Percentiles rank a stretch among this genome's conserved stretches.
These are phyloP conservation scores for Notolabrus celidotus DNA, from an alignment of 2,797 vertebrate species.

Conservation along the genomic window DNA sequence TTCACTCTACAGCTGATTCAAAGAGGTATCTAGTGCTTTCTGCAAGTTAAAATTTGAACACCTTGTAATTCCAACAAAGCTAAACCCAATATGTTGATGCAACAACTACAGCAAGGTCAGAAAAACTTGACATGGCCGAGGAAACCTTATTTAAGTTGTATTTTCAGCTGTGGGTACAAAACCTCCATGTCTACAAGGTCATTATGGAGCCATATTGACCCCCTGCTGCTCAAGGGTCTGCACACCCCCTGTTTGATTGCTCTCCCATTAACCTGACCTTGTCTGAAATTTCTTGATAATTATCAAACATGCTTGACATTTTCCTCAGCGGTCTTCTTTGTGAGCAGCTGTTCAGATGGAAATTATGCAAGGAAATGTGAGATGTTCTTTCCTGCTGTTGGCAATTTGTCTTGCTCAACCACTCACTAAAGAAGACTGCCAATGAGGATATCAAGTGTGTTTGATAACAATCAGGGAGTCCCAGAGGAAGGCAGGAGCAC, in stretches of 20 bases:
- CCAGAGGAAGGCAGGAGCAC: conserved; percentile 5
- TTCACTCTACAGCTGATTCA: not conserved
- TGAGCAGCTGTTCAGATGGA: conserved; percentile 22
- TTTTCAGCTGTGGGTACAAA: not conserved
- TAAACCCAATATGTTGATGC: not conserved
- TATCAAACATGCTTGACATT: conserved; percentile 35
- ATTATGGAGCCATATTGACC: conserved; percentile 14
- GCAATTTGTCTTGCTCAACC: conserved; percentile 12
- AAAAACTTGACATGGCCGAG: not conserved
- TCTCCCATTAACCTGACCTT: conserved; percentile 24
- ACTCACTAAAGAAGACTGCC: conserved; percentile 8
- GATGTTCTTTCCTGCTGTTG: conserved; percentile 15
- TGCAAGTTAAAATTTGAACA: not conserved
- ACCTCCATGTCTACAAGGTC: conserved; percentile 1
- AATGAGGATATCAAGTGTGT: conserved; percentile 13
- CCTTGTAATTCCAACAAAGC: not conserved
- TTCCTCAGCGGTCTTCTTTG: conserved; percentile 17
- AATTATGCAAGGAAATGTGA: conserved; percentile 15
- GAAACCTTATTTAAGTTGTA: not conserved
- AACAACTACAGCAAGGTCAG: not conserved
- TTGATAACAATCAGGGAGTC: conserved; percentile 10
- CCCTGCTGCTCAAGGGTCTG: conserved; percentile 2
- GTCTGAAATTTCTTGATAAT: conserved; percentile 31
- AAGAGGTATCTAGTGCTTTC: not conserved
- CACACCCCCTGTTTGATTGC: conserved; percentile 10